These are phyloP conservation scores for Cyclina sinensis DNA, from an alignment of 1,140 invertebrate species.

Conservation along the genomic window DNA sequence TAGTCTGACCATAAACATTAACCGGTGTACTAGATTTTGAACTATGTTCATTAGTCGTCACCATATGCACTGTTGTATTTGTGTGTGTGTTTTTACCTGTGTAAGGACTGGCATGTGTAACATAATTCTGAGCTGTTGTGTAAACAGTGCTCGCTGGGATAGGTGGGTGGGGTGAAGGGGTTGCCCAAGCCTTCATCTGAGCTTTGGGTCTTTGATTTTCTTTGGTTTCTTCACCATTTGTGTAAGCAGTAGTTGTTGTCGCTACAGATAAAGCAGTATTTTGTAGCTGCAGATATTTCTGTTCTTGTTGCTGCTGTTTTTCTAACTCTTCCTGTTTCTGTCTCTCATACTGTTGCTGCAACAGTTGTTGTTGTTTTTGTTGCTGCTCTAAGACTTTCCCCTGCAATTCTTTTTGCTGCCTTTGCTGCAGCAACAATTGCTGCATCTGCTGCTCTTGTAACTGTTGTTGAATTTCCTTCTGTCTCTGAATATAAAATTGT, in stretches of 20 bases:
- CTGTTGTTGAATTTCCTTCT: slow-evolving; percentile 51
- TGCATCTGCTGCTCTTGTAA: slow-evolving; percentile 40
- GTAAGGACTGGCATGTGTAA: slow-evolving; percentile 63
- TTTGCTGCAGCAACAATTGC: slow-evolving; percentile 20
- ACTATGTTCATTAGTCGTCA: background rate
- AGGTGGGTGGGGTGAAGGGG: slow-evolving; percentile 59
- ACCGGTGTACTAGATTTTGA: slow-evolving; percentile 4
- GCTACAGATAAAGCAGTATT: background rate
- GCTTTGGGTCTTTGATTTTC: slow-evolving; percentile 57
- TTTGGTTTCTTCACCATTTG: slow-evolving; percentile 39
- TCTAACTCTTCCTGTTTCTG: slow-evolving; percentile 49
- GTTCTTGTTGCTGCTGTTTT: slow-evolving; percentile 16
- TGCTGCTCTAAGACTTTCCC: slow-evolving; percentile 49
- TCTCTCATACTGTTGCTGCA: slow-evolving; percentile 50
- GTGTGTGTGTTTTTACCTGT: slow-evolving; percentile 60
- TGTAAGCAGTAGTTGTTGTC: slow-evolving; percentile 33
- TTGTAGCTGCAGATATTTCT: slow-evolving; percentile 6
- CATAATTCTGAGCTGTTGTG: slow-evolving; percentile 21
- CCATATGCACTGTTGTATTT: slow-evolving; percentile 46
- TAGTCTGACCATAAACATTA: background rate
- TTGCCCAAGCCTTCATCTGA: slow-evolving; percentile 62
- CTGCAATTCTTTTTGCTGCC: slow-evolving; percentile 47
- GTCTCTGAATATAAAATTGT: slow-evolving; percentile 43
- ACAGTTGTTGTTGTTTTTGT: slow-evolving; percentile 45
- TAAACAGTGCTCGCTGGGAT: background rate